Conservation (phyloP, 2,797 vertebrate genomes). For the Lithobates pipiens region DNA sequence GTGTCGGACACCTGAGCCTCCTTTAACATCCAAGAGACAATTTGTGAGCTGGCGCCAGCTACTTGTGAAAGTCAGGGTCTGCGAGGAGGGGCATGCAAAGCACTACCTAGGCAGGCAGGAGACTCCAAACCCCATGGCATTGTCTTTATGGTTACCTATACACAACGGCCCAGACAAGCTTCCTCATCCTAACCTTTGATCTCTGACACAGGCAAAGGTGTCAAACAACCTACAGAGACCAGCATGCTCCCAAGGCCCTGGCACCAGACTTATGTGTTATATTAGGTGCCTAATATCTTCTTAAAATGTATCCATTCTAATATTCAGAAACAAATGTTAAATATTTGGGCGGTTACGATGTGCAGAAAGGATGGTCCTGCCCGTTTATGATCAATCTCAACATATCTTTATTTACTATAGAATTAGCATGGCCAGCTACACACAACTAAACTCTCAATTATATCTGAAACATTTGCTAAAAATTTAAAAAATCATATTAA, state of each 20-base stretch:
- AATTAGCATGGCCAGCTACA: background rate
- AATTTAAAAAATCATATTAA: too few relatives aligned
- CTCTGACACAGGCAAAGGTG: constrained; percentile 35
- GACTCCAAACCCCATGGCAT: constrained; percentile 67
- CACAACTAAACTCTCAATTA: background rate
- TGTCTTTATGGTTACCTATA: constrained; percentile 68
- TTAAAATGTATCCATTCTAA: background rate
- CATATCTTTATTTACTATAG: background rate
- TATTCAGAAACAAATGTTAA: background rate
- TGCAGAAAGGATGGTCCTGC: background rate
- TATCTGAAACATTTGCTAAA: too few relatives aligned
- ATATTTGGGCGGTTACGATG: too few relatives aligned
- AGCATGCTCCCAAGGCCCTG: background rate
- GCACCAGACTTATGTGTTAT: background rate
- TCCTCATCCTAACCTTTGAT: constrained; percentile 46
- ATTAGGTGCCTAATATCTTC: background rate
- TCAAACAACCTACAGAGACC: constrained; percentile 18
- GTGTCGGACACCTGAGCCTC: constrained; percentile 74
- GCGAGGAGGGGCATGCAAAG: constrained; percentile 73
- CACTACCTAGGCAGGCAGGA: constrained; percentile 63
- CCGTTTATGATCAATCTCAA: background rate
- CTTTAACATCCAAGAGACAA: constrained; percentile 76
- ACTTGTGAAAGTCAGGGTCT: constrained; percentile 78
- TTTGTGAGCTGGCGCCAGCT: constrained; percentile 83
- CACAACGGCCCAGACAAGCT: constrained; percentile 35